A percentile compares a stretch with the other conserved stretches of the same genome.
Conservation (phyloP, 2,797 vertebrate species). For the Decapterus maruadsi region DNA sequence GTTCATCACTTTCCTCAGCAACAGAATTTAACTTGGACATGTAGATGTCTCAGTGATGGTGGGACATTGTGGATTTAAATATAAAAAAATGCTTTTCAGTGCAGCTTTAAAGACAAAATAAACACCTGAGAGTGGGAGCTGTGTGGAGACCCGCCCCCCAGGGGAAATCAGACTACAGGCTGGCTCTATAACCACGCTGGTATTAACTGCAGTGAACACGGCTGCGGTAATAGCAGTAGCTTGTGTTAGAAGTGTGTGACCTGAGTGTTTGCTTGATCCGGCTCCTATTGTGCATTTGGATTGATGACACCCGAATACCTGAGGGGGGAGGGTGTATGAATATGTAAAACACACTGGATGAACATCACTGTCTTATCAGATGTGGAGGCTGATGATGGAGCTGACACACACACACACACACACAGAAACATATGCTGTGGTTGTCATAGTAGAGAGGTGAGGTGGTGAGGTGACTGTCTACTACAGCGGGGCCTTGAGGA, state of each 20-base stretch:
- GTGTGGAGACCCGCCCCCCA: neutral
- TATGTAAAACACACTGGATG: constrained; percentile 57
- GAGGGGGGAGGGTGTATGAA: constrained; percentile 52
- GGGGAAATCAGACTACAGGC: constrained; percentile 43
- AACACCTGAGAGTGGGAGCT: constrained; percentile 42
- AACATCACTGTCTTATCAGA: constrained; percentile 35
- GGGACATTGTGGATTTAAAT: constrained; percentile 12
- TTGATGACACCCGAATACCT: constrained; percentile 64
- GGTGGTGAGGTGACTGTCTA: constrained; percentile 22
- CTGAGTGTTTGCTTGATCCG: constrained; percentile 54
- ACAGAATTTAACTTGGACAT: constrained; percentile 1
- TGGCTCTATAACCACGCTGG: constrained; percentile 3
- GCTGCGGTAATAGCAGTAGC: constrained; percentile 36
- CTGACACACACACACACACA: constrained; percentile 16
- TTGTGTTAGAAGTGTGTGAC: constrained; percentile 48
- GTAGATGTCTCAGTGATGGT: neutral
- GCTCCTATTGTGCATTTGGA: constrained; percentile 59
- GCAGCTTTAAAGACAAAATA: constrained; percentile 48
- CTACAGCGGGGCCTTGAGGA: constrained; percentile 15
- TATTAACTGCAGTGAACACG: constrained; percentile 46
- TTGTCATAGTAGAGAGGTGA: constrained; percentile 32
- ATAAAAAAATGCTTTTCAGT: constrained; percentile 21
- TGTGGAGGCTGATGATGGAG: constrained; percentile 27
- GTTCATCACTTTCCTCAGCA: neutral
- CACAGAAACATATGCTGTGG: constrained; percentile 47